Base-by-base conservation (phyloP, 1,140 invertebrate genomes). In the Pinna nobilis region DNA sequence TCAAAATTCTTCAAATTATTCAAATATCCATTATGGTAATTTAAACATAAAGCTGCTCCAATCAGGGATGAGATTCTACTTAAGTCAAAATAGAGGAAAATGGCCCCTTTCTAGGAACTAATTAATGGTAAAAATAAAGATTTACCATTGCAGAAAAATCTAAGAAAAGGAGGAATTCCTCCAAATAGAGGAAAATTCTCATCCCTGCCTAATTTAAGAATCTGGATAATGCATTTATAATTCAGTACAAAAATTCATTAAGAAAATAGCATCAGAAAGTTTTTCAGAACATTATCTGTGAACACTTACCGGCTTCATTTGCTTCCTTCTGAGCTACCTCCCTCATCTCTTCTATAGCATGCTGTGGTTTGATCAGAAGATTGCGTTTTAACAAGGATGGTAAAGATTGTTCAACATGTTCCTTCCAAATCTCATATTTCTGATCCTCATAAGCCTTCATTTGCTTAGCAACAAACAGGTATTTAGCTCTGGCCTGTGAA, bases 361-460 rank as follows among this genome's bases (percentile, higher is more conserved):
- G 74, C 9, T 70, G 51, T 25, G 76, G 80, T 69, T 88, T 87
- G 11, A 83, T 70, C 20, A 89, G 77, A 6, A 90, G 74, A 70
- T 89, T 89, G 25, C 84, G 74, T 61, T 87, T 88, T 9, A 90
- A 71, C 47, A 90, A 70, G 4, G 77, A 75, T 15, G 87, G 87
- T 32, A 90, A 70, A 20, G 80, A 66, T 13, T 82, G 76, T 55
- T 89, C 88, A 7, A 88, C 87, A 65, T 81, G 63, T 30, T 86
- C 81, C 28, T 77, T 78, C 89, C 89, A 90, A 64, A 79, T 69
- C 23, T 85, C 84, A 70, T 88, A 89, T 51, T 82, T 85, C 0
- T 82, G 80, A 49, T 94, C 92, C 88, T 97, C 95, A 84, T 93
- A 97, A 1, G 91, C 87, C 82, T 93, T 94, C 91, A 97, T 92